Conservation (phyloP, 2,113 vertebrate genomes). For the Rhinolophus ferrumequinum region DNA sequence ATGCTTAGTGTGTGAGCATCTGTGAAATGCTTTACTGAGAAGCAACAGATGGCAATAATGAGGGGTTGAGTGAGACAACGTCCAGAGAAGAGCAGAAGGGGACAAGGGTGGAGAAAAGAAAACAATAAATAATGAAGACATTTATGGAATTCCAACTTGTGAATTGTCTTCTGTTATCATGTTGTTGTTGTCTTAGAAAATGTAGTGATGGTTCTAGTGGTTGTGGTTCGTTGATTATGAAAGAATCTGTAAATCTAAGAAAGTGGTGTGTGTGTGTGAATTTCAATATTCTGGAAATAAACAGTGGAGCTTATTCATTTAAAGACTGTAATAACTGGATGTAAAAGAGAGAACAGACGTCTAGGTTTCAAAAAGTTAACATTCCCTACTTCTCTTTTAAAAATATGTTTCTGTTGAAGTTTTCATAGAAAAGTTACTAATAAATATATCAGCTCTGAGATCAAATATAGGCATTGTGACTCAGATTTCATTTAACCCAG, state of each 20-base stretch:
- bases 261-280: neutral
- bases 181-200: neutral
- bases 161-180: neutral
- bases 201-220: neutral
- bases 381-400: neutral
- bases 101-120: neutral
- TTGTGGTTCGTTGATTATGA: neutral
- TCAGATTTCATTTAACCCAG: neutral
- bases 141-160: neutral
- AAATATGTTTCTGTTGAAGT: neutral
- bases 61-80: neutral
- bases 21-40: neutral
- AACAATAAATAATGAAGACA: neutral
- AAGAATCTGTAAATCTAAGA: neutral
- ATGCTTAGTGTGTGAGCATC: neutral
- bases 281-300: neutral
- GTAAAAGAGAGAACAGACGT: neutral
- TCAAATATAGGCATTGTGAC: neutral
- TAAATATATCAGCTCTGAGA: neutral
- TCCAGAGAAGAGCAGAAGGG: neutral
- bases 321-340: neutral
- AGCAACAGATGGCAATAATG: neutral
- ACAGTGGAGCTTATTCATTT: neutral
- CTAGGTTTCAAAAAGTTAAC: neutral
- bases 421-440: neutral